Evolutionary conservation across 1,140 invertebrate genomes (phyloP), one percentile per base, ranked within the genome.

Genomic region (Drosophila ercepeae): DNA sequence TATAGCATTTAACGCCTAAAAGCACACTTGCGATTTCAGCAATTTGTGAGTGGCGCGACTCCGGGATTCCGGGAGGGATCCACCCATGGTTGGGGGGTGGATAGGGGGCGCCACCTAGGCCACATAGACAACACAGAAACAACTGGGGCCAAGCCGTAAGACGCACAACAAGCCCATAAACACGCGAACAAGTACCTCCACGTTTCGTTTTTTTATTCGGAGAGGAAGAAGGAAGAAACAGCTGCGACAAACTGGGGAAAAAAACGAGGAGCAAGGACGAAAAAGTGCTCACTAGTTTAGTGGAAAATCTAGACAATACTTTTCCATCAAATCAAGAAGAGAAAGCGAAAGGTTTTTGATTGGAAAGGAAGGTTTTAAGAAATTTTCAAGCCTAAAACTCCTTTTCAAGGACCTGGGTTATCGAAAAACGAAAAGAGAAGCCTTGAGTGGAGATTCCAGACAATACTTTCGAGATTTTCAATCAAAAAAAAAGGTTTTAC

Each of bases 1-100:
- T 86, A 86, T 76, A 65, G 63, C 68, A 81, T 76, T 86, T 86
- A 76, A 78, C 72, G 83, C 83, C 78, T 70, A 74, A 69, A 67
- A 76, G 78, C 83, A 78, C 78, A 88, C 71, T 73, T 69, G 78
- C 60, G 83, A 83, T 89, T 82, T 78, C 64, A 83, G 61, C 67
- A 76, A 89, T 89, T 89, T 79, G 70, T 21, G 36, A n/a, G n/a
- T n/a, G n/a, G n/a, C n/a, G n/a, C n/a, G n/a, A n/a, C n/a, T n/a
- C n/a, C n/a, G n/a, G n/a, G n/a, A n/a, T n/a, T 53, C 13, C 11
- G 25, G 1, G 5, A 36, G 44, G 36, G 21, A 21, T 21, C n/a
- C n/a, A n/a, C n/a, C n/a, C n/a, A n/a, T n/a, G n/a, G n/a, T 7
- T 7, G 27, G 27, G 3, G 27, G 3, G 27, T 2, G 8, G 7